Evolutionary conservation across 2,888 invertebrate species (phyloP).

Genomic region (Patella caerulea): DNA sequence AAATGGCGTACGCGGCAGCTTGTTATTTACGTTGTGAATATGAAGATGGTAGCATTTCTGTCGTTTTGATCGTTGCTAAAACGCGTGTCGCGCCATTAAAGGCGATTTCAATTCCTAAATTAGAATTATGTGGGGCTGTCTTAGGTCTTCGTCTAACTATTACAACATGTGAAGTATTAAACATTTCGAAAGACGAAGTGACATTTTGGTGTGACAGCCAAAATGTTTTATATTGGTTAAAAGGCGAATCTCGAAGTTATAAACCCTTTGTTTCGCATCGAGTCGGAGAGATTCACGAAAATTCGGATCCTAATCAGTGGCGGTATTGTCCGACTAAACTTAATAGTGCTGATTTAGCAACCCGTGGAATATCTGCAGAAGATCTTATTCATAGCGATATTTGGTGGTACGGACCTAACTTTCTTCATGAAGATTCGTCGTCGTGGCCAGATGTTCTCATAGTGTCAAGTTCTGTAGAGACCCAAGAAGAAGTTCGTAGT

Average conservation of each 20-base stretch:
- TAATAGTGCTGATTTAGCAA: constrained; percentile 30
- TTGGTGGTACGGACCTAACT: too few species aligned
- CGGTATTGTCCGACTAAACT: constrained; percentile 19
- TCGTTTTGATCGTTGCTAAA: too few species aligned
- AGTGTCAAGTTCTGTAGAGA: too few species aligned
- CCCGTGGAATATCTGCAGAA: constrained; percentile 15
- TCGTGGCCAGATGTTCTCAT: too few species aligned
- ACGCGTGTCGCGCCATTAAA: constrained; percentile 19
- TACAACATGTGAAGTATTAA: constrained; percentile 1
- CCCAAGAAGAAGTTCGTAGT: too few species aligned
- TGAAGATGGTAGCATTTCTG: too few species aligned
- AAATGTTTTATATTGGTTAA: constrained; percentile 29
- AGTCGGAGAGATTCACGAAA: constrained; percentile 23
- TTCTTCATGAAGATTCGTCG: too few species aligned
- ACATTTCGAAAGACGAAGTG: constrained; percentile 13
- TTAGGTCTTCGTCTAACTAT: neutral
- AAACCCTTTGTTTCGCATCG: constrained; percentile 29
- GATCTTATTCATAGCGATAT: constrained; percentile 13
- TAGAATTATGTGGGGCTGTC: too few species aligned
- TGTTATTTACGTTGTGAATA: too few species aligned
- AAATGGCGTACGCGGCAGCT: too few species aligned
- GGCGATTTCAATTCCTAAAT: constrained; percentile 13
- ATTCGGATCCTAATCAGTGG: constrained; percentile 27
- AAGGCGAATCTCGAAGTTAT: constrained; percentile 14
- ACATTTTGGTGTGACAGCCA: constrained; percentile 29